These are phyloP conservation scores for Temnopleurus reevesii DNA, from an alignment of 53 echinoderm and acorn worm genomes.

Conservation along the genomic window DNA sequence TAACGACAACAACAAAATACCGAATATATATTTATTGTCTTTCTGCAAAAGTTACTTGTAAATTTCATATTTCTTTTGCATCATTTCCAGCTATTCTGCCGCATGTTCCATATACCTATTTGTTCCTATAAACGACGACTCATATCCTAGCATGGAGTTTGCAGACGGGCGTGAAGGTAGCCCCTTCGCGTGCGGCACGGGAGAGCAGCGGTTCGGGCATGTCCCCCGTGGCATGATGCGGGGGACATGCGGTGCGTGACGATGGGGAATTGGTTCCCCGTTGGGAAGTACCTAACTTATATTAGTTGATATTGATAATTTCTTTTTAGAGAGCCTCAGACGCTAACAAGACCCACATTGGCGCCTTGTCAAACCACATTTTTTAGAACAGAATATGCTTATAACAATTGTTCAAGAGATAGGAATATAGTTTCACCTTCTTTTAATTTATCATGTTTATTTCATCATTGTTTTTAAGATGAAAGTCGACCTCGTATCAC, in stretches of 20 bases:
- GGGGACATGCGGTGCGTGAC: slow-evolving; percentile 13
- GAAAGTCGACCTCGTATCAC: background rate
- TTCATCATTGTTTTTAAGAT: background rate
- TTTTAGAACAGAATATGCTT: no score
- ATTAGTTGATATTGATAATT: background rate
- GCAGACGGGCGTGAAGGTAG: background rate
- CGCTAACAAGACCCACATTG: slow-evolving; percentile 31
- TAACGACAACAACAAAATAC: no score
- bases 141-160: background rate
- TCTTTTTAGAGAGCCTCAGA: background rate
- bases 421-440: background rate
- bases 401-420: background rate
- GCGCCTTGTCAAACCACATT: background rate
- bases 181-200: background rate
- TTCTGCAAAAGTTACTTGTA: no score
- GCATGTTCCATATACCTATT: no score
- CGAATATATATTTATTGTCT: no score
- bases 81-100: background rate
- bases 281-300: background rate
- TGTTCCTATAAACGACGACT: background rate
- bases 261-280: slow-evolving; percentile 26
- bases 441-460: background rate
- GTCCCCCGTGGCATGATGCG: background rate
- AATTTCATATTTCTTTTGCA: no score
- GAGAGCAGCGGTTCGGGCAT: background rate